Percentiles rank a stretch among this genome's conserved stretches.
Conservation (phyloP, 2,113 vertebrate species). For the Ammospiza caudacuta region DNA sequence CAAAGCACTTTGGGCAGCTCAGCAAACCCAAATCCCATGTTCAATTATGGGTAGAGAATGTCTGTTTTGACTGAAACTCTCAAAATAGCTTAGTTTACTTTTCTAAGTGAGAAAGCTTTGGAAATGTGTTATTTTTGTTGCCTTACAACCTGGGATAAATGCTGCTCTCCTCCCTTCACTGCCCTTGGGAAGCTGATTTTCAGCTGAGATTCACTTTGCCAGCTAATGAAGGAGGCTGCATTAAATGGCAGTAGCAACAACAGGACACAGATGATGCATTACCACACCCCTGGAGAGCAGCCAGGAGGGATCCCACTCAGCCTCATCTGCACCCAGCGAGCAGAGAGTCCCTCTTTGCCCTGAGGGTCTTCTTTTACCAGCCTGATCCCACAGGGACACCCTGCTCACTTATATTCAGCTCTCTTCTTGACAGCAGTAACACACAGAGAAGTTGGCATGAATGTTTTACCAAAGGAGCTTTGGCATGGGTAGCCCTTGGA, state of each 20-base stretch:
- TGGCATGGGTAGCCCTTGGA: background rate
- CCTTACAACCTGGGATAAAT: background rate
- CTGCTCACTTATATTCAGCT: background rate
- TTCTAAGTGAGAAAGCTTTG: background rate
- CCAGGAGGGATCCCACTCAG: background rate
- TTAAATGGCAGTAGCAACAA: background rate
- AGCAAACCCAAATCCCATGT: background rate
- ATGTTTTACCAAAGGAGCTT: background rate
- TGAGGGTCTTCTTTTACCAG: background rate
- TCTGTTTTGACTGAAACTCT: background rate
- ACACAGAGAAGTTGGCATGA: background rate
- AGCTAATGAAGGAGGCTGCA: background rate
- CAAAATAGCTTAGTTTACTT: background rate
- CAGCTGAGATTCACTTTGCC: background rate
- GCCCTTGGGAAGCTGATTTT: background rate
- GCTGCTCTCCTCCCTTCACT: background rate
- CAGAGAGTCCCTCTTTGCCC: background rate
- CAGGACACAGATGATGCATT: fast-evolving
- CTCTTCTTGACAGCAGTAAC: background rate
- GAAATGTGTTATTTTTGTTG: background rate
- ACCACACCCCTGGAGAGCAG: fast-evolving
- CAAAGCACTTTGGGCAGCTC: background rate
- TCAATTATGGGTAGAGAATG: background rate
- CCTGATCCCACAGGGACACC: fast-evolving
- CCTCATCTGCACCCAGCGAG: fast-evolving